Evolutionary conservation across 2,888 invertebrate species (phyloP), one percentile per base, ranked within the genome.

Genomic region (Metalampra italica): DNA sequence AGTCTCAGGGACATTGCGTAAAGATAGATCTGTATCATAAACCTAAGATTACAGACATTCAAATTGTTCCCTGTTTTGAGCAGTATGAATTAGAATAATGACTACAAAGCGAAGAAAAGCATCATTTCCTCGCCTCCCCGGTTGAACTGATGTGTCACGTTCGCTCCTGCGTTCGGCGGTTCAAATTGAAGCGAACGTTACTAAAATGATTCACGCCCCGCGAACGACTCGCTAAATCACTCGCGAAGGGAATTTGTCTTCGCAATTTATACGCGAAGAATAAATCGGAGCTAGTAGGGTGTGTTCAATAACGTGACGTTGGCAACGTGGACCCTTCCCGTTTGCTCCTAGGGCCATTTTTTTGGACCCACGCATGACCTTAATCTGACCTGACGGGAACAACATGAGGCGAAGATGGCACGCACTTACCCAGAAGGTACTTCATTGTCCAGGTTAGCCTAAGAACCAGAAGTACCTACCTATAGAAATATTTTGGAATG

Each of bases 191-290:
- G 51, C 53, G 47, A 58, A 62, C 57, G 64, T 61, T 60, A 62
- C 53, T 55, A 57, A 59, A 64, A 59, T 63, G 63, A 63, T 52
- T 56, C 53, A 50, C 50, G 55, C 51, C n/a, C n/a, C 50, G 51
- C 62, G 54, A 52, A 54, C 62, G 57, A 46, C 57, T 51, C 57
- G 66, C 64, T 73, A 72, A 78, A 77, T 80, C 78, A 73, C 71
- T 73, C 62, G 68, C 59, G 62, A 68, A 62, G 59, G 66, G 64
- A 71, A 79, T 77, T 77, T 71, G 78, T 74, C 77, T 77, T 76
- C 71, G 80, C 80, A 78, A 82, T 81, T 80, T 77, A 77, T 75
- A 72, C 68, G 70, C 62, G 68, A 65, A 68, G 72, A 73, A 80
- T 81, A 80, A 80, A 82, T 81, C 77, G 72, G 60, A 64, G 64